Evolutionary conservation across 2,888 invertebrate genomes (phyloP).

Genomic region (Seira musarum): DNA sequence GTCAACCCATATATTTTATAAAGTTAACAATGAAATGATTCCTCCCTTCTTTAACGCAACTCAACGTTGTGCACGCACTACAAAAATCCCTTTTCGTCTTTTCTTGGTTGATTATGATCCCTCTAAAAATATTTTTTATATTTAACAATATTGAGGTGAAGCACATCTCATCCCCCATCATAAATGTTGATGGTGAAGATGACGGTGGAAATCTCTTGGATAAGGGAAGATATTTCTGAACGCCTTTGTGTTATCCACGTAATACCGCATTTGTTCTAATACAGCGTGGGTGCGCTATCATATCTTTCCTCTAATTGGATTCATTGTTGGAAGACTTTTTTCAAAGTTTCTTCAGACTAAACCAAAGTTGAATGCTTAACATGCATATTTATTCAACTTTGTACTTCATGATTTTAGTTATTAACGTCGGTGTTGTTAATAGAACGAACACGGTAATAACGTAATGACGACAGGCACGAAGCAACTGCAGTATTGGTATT

Average conservation of each 20-base stretch:
- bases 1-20: conserved; percentile 30
- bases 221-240: conserved; percentile 1
- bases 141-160: conserved; percentile 14
- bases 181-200: background rate
- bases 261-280: too few species aligned
- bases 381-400: too few species aligned
- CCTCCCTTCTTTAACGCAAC: conserved; percentile 2
- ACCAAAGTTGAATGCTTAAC: too few species aligned
- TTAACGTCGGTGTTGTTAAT: too few species aligned
- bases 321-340: too few species aligned
- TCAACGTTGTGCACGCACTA: conserved; percentile 28
- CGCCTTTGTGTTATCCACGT: background rate
- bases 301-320: too few species aligned
- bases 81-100: background rate
- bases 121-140: conserved; percentile 9
- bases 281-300: too few species aligned
- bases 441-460: too few species aligned
- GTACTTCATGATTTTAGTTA: too few species aligned
- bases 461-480: too few species aligned
- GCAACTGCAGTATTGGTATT: too few species aligned
- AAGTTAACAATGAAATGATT: conserved; percentile 32
- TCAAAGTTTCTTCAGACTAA: too few species aligned
- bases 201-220: conserved; percentile 13
- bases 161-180: conserved; percentile 5
- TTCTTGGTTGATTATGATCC: background rate